Evolutionary conservation across 1,140 invertebrate species (phyloP), one percentile per base, ranked within the genome.

Genomic region (Diabrotica virgifera): DNA sequence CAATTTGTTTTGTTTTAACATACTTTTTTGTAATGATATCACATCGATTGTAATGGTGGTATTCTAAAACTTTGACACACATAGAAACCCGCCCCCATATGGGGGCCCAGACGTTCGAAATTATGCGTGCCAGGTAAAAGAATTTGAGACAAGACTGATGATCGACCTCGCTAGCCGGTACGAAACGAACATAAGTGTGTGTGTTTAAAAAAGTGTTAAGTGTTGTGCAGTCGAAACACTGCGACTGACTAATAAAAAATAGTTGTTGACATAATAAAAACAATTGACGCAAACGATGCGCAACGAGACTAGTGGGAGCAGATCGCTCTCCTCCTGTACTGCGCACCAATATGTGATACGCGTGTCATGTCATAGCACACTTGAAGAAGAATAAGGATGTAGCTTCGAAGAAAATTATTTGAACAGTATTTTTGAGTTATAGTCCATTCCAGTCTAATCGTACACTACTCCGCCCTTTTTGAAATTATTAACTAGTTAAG

Each of bases 211-310:
- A 46, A 61, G 66, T 72, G 69, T 72, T 66, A 70, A 70, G 63
- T 68, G 69, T 70, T 70, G 70, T 70, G 65, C 68, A 69, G 68
- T 63, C 65, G 51, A 36, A 46, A 36, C 5, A 36, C 5, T 66
- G 52, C 54, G 69, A 61, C 69, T 70, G 69, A 68, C 67, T 65
- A 36, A 24, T 24, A 24, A 24, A 24, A 24, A 53, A 59, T 70
- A 66, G 69, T 70, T 70, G 69, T 70, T 70, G 64, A 70, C 65
- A 37, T 69, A 61, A 60, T 46, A 65, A 70, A 67, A 70, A 57
- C 64, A 57, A n/a, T 36, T 57, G 36, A 36, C 40, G 40, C 14
- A 52, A 36, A 52, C 24, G 50, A 52, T 60, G 46, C 53, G 35
- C 13, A 14, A n/a, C 51, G 24, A 24, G 24, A 24, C 8, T 46